Base-by-base conservation (phyloP, 2,888 invertebrate genomes). In the Diogma glabrata region DNA sequence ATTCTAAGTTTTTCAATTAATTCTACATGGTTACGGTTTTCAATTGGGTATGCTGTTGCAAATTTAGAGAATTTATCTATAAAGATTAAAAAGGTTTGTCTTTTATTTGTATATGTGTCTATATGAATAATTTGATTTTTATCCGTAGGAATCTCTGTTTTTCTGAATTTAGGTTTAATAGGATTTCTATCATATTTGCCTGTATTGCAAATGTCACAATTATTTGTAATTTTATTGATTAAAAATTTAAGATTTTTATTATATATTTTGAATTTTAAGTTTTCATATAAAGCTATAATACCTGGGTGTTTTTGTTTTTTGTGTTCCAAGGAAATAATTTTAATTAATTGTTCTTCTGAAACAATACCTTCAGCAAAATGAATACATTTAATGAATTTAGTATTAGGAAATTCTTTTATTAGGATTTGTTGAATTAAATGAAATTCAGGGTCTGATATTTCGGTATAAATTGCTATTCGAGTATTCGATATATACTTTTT, bases 61-160 rank as follows among this genome's bases (percentile, higher is more conserved):
- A 36, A 40, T 43, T 50, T 50, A 16, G 50, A 43, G 43, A 50
- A 50, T 45, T 26, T 50, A 14, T 50, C 50, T 10, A 50, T 50
- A 10, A 45, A 23, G 17, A 43, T 50, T 26, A 43, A 17, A 28
- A 50, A 50, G n/a, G 17, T 17, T 43, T 19, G n/a, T 36, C 33
- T 49, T 24, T 10, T 20, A 26, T 43, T 50, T 12, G 20, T 10
- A 30, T 50, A 50, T 10, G 43, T 10, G 19, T 50, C 50, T 28
- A 50, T 22, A 19, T 49, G 33, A n/a, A 47, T 47, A 26, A 28
- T 40, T 19, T 40, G 19, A 19, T 40, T 40, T n/a, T 8, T 40
- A 40, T 40, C 40, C 8, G 36, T 36, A 36, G 36, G 36, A 17
- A 36, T 36, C 17, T 19, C 40, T 17, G 40, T 40, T 40, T 40